A percentile compares a stretch with the other conserved stretches of the same genome.
Conservation (phyloP, 2,888 invertebrate species). For the Coecobrya sp. region DNA sequence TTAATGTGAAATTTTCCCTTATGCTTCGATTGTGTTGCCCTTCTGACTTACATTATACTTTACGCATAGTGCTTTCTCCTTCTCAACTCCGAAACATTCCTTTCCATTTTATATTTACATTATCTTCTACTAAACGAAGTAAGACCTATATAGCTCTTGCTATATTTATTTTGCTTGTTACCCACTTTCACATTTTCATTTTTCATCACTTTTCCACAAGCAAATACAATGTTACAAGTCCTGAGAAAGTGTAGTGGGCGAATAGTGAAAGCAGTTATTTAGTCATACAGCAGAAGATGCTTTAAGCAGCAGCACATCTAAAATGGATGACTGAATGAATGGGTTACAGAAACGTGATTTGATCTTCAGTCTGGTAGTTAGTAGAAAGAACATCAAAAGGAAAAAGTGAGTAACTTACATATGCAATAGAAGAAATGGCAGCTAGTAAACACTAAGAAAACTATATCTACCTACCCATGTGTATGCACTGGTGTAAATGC, state of each 20-base stretch:
- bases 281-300: constrained; percentile 7
- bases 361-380: constrained; percentile 63
- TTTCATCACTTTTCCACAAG: constrained; percentile 31
- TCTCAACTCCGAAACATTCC: neutral
- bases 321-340: constrained; percentile 70
- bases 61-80: neutral
- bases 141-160: neutral
- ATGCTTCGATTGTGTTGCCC: neutral
- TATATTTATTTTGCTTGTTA: neutral
- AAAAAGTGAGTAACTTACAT: constrained; percentile 37
- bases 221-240: neutral
- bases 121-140: neutral
- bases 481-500: constrained; percentile 55
- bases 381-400: constrained; percentile 56
- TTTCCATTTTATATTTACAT: neutral
- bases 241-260: neutral
- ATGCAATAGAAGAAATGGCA: neutral
- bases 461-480: neutral
- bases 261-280: neutral
- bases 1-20: neutral
- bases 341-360: constrained; percentile 72
- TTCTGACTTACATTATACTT: constrained; percentile 3
- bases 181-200: constrained; percentile 56
- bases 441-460: neutral
- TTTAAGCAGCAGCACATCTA: constrained; percentile 50